Conservation (phyloP, 2,113 vertebrate genomes). For the Actenoides lindsayi region DNA sequence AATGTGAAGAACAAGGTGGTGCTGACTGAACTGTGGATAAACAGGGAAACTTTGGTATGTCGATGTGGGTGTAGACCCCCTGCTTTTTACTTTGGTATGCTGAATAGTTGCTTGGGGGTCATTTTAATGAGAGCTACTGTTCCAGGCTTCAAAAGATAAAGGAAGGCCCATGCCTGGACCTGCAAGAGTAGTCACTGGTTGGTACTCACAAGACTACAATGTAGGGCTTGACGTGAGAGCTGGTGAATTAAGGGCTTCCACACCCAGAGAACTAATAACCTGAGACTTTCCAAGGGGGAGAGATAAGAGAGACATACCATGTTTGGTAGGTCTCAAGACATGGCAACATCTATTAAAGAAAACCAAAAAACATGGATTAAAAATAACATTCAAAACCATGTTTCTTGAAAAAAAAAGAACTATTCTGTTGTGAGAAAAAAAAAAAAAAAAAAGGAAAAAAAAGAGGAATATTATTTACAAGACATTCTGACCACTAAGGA, state of each 20-base stretch:
- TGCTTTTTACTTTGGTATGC: conserved; percentile 24
- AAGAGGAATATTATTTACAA: background rate
- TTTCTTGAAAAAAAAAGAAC: background rate
- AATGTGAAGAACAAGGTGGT: background rate
- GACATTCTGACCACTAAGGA: background rate
- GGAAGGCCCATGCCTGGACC: background rate
- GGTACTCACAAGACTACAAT: background rate
- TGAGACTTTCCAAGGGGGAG: background rate
- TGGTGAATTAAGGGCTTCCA: background rate
- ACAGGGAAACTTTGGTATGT: background rate
- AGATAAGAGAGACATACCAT: background rate
- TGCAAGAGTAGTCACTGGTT: background rate
- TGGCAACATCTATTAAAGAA: background rate
- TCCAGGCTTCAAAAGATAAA: conserved; percentile 14
- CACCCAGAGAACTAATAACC: background rate
- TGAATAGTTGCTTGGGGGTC: conserved; percentile 40
- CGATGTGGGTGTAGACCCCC: background rate
- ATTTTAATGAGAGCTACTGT: conserved; percentile 9
- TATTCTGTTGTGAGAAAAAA: background rate
- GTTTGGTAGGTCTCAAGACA: background rate
- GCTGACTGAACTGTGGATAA: background rate
- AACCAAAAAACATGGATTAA: background rate
- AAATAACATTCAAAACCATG: background rate
- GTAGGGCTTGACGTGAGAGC: background rate
- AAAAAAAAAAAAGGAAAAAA: background rate